These are phyloP conservation scores for Creontiades dilutus DNA, from an alignment of 2,888 invertebrate genomes.

Conservation along the genomic window DNA sequence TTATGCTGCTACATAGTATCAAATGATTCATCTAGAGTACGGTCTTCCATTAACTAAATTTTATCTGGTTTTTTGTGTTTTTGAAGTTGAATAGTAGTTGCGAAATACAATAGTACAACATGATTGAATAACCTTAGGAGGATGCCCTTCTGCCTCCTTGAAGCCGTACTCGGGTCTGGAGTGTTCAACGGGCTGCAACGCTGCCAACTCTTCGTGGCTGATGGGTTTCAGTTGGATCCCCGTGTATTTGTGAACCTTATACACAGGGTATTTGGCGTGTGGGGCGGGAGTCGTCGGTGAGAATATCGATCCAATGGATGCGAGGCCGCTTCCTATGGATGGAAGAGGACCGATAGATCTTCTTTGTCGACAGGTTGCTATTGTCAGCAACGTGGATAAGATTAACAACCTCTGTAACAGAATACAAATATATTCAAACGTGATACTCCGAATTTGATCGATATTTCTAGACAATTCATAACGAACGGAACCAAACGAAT, in stretches of 20 bases:
- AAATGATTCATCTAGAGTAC: no score
- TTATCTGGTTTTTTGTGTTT: no score
- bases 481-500: no score
- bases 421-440: not conserved
- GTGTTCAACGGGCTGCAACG: constrained; percentile 41
- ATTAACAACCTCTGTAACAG: constrained; percentile 55
- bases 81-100: no score
- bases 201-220: constrained; percentile 51
- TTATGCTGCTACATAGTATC: no score
- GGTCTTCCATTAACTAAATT: no score
- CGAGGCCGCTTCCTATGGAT: constrained; percentile 34
- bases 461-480: no score
- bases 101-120: no score
- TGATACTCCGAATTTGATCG: no score
- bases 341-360: constrained; percentile 48
- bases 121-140: constrained; percentile 36
- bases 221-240: constrained; percentile 77
- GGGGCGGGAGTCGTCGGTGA: not conserved
- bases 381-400: constrained; percentile 50
- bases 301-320: constrained; percentile 59
- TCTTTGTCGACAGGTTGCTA: constrained; percentile 55
- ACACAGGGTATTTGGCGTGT: constrained; percentile 74
- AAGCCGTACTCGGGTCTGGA: constrained; percentile 10
- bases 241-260: constrained; percentile 77
- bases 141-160: constrained; percentile 45